These are phyloP conservation scores for Centroberyx gerrardi DNA, from an alignment of 2,797 vertebrate species.

Conservation along the genomic window DNA sequence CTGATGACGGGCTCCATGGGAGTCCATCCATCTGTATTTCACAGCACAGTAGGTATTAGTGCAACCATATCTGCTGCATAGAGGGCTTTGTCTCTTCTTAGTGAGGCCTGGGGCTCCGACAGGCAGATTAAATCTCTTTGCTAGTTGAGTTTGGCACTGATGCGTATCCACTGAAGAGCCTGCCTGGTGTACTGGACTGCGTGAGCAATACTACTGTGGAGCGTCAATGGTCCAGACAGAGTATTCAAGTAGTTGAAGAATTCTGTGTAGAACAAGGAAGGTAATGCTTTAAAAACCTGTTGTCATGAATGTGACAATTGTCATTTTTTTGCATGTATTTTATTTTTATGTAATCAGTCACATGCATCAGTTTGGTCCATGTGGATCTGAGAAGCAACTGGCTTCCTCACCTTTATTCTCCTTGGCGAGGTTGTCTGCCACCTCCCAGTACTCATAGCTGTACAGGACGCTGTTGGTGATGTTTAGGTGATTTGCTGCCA, in stretches of 20 bases:
- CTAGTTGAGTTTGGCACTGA: conserved; percentile 91
- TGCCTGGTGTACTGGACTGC: conserved; percentile 97
- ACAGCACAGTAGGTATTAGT: conserved; percentile 15
- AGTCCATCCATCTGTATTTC: conserved; percentile 39
- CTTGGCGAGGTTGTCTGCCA: conserved; percentile 96
- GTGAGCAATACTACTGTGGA: conserved; percentile 97
- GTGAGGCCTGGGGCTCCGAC: conserved; percentile 34
- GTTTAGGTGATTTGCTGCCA: conserved; percentile 98
- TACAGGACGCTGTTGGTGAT: conserved; percentile 99
- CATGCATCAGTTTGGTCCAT: not conserved
- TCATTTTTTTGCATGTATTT: not conserved
- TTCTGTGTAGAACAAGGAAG: conserved; percentile 82
- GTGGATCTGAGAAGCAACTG: not conserved
- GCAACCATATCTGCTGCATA: conserved; percentile 37
- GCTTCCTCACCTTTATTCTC: conserved; percentile 92
- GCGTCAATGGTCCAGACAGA: conserved; percentile 95
- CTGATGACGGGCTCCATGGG: conserved; percentile 18
- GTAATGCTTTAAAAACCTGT: conserved; percentile 3
- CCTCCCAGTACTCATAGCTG: conserved; percentile 99
- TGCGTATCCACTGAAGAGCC: conserved; percentile 97
- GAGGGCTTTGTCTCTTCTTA: conserved; percentile 40
- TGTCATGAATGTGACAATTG: not conserved
- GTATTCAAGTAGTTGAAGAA: conserved; percentile 99
- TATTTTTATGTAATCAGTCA: not conserved
- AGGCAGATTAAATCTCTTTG: conserved; percentile 22